These are phyloP conservation scores for Brenthis ino DNA, from an alignment of 2,888 invertebrate genomes.

Conservation along the genomic window DNA sequence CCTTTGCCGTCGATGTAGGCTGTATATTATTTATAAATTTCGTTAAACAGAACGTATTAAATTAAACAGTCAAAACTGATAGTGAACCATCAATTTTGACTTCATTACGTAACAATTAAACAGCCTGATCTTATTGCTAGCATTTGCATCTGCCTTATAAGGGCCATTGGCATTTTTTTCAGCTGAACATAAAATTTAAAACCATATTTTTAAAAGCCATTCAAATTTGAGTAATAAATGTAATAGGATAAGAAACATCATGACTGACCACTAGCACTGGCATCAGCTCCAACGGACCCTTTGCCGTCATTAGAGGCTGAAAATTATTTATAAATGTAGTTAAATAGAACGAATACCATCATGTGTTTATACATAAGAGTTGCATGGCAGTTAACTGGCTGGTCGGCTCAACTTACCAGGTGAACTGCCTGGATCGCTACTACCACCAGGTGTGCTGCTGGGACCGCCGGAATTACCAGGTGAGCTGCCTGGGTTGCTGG, in stretches of 20 bases:
- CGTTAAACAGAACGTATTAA: too few species aligned
- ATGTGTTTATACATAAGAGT: too few species aligned
- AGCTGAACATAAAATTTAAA: conserved; percentile 4
- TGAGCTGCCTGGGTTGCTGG: not conserved
- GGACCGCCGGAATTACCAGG: conserved; percentile 1
- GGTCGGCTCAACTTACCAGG: not conserved
- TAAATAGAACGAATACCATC: too few species aligned
- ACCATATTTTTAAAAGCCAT: not conserved
- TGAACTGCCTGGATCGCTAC: not conserved
- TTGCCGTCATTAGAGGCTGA: not conserved
- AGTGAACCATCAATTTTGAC: too few species aligned
- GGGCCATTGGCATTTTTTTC: conserved; percentile 13
- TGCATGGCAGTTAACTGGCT: not conserved
- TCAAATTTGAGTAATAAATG: not conserved
- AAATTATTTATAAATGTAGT: too few species aligned
- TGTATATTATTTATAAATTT: not conserved
- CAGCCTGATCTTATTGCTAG: not conserved
- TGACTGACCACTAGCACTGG: conserved; percentile 1
- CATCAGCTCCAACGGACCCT: not conserved
- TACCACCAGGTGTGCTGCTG: not conserved
- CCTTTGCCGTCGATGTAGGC: not conserved
- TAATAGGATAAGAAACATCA: not conserved
- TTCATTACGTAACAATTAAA: too few species aligned
- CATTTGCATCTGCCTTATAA: conserved; percentile 10
- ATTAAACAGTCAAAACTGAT: too few species aligned